A percentile compares a stretch with the other conserved stretches of the same genome.
Conservation (phyloP, 2,797 vertebrate species). For the Malacoraja senta region DNA sequence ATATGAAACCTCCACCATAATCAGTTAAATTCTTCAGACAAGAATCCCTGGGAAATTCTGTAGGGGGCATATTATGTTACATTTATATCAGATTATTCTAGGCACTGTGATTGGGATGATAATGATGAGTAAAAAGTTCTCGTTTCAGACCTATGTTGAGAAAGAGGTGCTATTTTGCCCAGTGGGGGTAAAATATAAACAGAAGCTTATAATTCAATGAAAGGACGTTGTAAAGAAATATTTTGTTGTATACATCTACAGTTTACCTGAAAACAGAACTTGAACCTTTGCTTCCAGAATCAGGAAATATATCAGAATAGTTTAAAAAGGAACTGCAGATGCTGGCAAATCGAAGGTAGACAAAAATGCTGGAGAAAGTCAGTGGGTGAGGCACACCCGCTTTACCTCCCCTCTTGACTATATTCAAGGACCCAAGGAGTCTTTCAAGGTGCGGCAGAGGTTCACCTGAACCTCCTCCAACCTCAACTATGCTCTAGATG, state of each 20-base stretch:
- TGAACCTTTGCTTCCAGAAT: not conserved
- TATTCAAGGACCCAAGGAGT: too few species aligned
- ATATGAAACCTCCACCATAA: not conserved
- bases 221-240: not conserved
- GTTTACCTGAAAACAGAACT: not conserved
- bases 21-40: slow-evolving; percentile 3
- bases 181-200: not conserved
- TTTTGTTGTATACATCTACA: not conserved
- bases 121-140: not conserved
- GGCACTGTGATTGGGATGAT: not conserved
- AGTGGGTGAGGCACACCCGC: too few species aligned
- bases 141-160: not conserved
- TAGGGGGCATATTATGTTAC: not conserved
- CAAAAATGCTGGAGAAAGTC: too few species aligned
- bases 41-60: not conserved
- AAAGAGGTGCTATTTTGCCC: not conserved
- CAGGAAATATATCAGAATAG: not conserved
- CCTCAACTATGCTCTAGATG: too few species aligned
- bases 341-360: too few species aligned
- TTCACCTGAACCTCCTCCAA: too few species aligned
- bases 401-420: too few species aligned
- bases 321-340: too few species aligned
- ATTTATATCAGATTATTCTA: not conserved
- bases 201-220: not conserved
- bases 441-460: too few species aligned